Conservation (phyloP, 2,888 invertebrate genomes). For the Neocrepidodera transversa region DNA sequence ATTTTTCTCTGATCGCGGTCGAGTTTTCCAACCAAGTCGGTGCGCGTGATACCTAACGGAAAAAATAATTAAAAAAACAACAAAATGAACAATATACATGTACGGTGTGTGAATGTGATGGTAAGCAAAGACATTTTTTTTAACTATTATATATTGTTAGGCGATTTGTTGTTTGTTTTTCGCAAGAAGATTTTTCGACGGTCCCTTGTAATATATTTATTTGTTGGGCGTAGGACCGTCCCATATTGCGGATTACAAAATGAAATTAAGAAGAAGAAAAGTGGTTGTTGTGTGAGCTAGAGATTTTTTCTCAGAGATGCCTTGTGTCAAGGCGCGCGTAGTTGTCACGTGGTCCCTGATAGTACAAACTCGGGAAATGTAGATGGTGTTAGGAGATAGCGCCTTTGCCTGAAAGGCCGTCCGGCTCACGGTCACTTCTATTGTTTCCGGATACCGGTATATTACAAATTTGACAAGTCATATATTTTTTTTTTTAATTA, state of each 20-base stretch:
- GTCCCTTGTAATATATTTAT: slow-evolving; percentile 45
- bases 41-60: slow-evolving; percentile 22
- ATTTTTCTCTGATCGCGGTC: too few relatives aligned
- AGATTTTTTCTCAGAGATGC: slow-evolving; percentile 44
- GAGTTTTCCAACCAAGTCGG: slow-evolving; percentile 10
- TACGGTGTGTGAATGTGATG: slow-evolving; percentile 34
- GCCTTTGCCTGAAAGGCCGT: slow-evolving; percentile 14
- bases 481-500: too few relatives aligned
- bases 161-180: slow-evolving; percentile 57
- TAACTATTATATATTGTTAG: slow-evolving; percentile 61
- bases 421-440: slow-evolving; percentile 12
- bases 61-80: slow-evolving; percentile 42
- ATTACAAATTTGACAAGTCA: too few relatives aligned
- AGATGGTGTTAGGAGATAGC: slow-evolving; percentile 45
- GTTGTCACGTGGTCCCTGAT: slow-evolving; percentile 53
- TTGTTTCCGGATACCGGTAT: too few relatives aligned
- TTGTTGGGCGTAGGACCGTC: slow-evolving; percentile 48
- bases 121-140: slow-evolving; percentile 50
- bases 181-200: slow-evolving; percentile 31
- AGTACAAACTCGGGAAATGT: slow-evolving; percentile 62
- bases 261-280: too few relatives aligned
- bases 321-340: slow-evolving; percentile 58
- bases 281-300: slow-evolving; percentile 49
- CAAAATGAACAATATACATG: slow-evolving; percentile 37
- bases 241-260: slow-evolving; percentile 40